phyloP scores from a whole-genome alignment of 2,113 vertebrate genomes.

The Elachura formosa region DNA sequence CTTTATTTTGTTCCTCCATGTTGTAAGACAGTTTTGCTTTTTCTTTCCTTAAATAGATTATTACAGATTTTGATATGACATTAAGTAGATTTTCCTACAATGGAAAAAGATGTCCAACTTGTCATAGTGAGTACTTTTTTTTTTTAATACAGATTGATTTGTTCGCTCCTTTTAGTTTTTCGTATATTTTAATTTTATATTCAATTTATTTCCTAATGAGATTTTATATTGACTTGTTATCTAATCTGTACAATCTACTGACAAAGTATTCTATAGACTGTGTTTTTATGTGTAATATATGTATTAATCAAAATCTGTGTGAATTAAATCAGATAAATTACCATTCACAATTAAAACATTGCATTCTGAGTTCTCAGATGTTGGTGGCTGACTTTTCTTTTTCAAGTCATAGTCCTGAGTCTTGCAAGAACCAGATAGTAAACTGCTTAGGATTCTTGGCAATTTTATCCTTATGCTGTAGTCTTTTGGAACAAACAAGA shows the following conservation, averaged over 20 bases:
- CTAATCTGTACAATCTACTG: neutral
- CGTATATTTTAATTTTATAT: neutral
- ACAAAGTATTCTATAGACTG: neutral
- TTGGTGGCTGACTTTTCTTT: neutral
- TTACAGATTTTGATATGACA: conserved; percentile 99
- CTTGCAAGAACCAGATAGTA: neutral
- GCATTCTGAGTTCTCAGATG: neutral
- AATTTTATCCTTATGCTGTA: neutral
- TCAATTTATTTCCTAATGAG: neutral
- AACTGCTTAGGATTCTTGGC: neutral
- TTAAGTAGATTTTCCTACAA: conserved; percentile 92
- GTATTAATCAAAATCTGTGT: neutral
- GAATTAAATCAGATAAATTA: neutral
- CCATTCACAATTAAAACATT: neutral
- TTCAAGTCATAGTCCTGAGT: neutral
- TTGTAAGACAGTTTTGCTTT: conserved; percentile 56
- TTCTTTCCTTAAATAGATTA: conserved; percentile 80
- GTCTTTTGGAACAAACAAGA: neutral
- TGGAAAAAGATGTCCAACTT: conserved; percentile 91
- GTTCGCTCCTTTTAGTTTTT: conserved; percentile 10
- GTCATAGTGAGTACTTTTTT: conserved; percentile 87
- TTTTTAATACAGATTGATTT: conserved; percentile 8
- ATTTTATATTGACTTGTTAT: conserved; percentile 2
- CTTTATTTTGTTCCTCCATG: conserved; percentile 11
- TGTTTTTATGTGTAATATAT: neutral